Base-by-base conservation (phyloP, 1,140 invertebrate species). In the Leptoteleia sp. region DNA sequence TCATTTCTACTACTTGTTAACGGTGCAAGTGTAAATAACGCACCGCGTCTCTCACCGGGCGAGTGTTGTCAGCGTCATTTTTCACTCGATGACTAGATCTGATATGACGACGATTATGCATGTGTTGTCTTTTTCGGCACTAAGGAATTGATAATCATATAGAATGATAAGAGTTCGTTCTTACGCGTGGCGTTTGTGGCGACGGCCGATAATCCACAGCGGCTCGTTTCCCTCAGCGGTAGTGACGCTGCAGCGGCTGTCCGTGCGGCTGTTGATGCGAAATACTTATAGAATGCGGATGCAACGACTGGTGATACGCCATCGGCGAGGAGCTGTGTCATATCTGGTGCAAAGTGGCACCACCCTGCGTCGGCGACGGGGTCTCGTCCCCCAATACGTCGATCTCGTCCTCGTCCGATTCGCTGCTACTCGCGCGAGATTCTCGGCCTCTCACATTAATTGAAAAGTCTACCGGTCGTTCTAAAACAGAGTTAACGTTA, bases 391-490 rank as follows among this genome's bases (percentile, higher is more conserved):
- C 88, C 1, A 89, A 79, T 1, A 89, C 86, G 73, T 89, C 88
- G 62, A 89, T 89, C 48, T 89, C 88, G 76, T 89, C 88, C 3
- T 82, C 81, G 19, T 89, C 88, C 9, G 88, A 88, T 29, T 89
- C 86, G 55, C 88, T 87, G 48, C 88, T 88, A 55, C 86, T 87
- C 40, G 82, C 87, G 9, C 86, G 85, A 6, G 86, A 88, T 54
- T 88, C 87, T 15, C 87, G 82, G 0, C 86, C 86, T 37, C 85
- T 84, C 48, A 64, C 67, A 52, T 79, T 85, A 38, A 88, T 42
- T 3, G 88, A 89, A 62, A 89, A 89, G 40, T 89, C 88, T 54
- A 89, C 86, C 0, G 88, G 88, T 42, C 87, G 77, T 73, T 89
- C 88, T 88, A 81, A 35, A 35, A n/a, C n/a, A n/a, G n/a, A n/a